Conservation (phyloP, 2,797 vertebrate species). For the Gorsachius magnificus region DNA sequence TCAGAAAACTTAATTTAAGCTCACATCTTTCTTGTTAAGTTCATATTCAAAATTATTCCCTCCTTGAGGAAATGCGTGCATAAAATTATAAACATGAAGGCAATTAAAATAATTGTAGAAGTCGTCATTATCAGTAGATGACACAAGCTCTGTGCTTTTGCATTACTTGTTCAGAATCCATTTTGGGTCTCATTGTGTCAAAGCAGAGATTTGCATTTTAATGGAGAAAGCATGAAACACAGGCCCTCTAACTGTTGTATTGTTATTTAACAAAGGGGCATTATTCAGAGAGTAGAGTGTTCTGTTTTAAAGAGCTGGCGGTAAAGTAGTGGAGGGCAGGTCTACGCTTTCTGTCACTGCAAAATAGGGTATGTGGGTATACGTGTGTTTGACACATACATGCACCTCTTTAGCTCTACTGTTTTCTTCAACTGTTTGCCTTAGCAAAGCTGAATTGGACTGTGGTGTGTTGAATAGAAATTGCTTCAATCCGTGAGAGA, state of each 20-base stretch:
- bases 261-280: not conserved
- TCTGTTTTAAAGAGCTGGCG: not conserved
- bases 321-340: not conserved
- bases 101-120: not conserved
- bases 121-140: not conserved
- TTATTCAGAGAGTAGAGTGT: not conserved
- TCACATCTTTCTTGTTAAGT: not conserved
- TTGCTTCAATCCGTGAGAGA: not conserved
- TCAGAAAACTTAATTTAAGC: not conserved
- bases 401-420: not conserved
- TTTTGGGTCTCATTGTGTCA: not conserved
- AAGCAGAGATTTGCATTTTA: conserved; percentile 10
- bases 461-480: not conserved
- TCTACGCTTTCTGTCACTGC: not conserved
- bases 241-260: not conserved
- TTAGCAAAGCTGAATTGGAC: not conserved
- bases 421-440: not conserved
- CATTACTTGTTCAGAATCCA: not conserved
- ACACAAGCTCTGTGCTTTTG: not conserved
- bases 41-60: not conserved
- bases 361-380: not conserved
- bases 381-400: not conserved
- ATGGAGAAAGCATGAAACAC: not conserved
- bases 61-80: not conserved
- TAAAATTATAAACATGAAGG: not conserved